Evolutionary conservation across 2,113 vertebrate genomes (phyloP), one percentile per base, ranked within the genome.

Genomic region (Furnarius figulus): DNA sequence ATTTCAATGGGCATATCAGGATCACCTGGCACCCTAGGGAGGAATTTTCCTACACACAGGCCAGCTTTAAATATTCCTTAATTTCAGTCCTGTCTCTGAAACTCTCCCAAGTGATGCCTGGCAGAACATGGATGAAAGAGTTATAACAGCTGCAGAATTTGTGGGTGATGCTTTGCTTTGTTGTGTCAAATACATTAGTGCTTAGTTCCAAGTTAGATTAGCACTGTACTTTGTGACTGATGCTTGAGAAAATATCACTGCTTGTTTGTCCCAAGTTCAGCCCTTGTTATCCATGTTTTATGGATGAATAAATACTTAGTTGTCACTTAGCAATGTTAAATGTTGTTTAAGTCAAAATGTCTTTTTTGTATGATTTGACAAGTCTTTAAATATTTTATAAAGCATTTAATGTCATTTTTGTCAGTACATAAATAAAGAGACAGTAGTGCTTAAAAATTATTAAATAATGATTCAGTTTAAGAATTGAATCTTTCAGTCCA

Each of bases 371-470:
- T 59, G 65, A 18, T 78, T 87, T 84, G 61, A 35, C 37, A 74
- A 87, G 30, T 22, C 59, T 68, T 92, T 52, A 76, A 87, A 85
- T 92, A 81, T 90, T 93, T 91, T n/a, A 66, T 90, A 63, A 85
- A 56, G 30, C 49, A 63, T 85, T 94, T 93, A 66, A 72, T 82
- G 93, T 85, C 8, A 44, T 74, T 93, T 93, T 62, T 77, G 14
- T 77, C 53, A 31, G 8, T 80, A 40, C 0, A 0, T 65, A 81
- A 91, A 77, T 75, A 82, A 8, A 80, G 39, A 68, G 21, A 27
- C 11, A 74, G 17, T 33, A 5, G 6, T 75, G 20, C 55, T 88
- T 27, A 14, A 92, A 90, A 74, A 40, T 17, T 9, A 59, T 53
- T 53, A 62, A 71, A 80, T 50, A 61, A 39, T 47, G 31, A 59